phyloP scores from a whole-genome alignment of 2,797 vertebrate genomes.

The Cirrhinus molitorella region DNA sequence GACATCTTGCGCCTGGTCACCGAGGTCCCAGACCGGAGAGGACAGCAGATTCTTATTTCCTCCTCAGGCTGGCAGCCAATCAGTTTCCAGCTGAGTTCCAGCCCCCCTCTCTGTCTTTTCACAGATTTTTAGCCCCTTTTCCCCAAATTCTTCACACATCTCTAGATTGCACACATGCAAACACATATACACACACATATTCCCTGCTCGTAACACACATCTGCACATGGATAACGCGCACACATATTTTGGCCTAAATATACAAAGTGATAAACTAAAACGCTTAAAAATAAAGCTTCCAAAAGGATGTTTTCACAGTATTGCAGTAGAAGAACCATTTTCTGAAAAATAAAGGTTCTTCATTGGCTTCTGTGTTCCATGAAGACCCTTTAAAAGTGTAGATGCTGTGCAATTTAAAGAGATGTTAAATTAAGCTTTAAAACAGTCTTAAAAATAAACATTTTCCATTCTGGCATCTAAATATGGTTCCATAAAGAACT shows the following conservation, averaged over 20 bases:
- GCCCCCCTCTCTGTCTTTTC: conserved; percentile 76
- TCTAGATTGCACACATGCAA: conserved; percentile 56
- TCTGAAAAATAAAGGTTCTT: too few species aligned
- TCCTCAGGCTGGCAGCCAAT: conserved; percentile 81
- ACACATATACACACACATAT: conserved; percentile 15
- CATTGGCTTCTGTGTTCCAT: too few species aligned
- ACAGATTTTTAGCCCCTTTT: conserved; percentile 81
- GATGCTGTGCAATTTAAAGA: too few species aligned
- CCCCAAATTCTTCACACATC: conserved; percentile 81
- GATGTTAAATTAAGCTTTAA: too few species aligned
- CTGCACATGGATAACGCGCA: conserved; percentile 39
- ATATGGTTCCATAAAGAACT: neutral
- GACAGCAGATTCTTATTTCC: conserved; percentile 72
- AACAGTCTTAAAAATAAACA: neutral
- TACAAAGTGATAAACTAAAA: neutral
- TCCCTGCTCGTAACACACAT: conserved; percentile 47
- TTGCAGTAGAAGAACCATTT: neutral
- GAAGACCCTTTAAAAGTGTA: too few species aligned
- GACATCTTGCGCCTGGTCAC: conserved; percentile 80
- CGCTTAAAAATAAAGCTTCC: neutral
- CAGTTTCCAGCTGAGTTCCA: conserved; percentile 77
- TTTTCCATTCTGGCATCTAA: neutral
- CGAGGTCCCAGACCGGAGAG: conserved; percentile 69
- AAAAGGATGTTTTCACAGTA: neutral
- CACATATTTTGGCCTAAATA: neutral